Evolutionary conservation across 2,113 vertebrate genomes (phyloP).

Genomic region (Syrmaticus mikado): DNA sequence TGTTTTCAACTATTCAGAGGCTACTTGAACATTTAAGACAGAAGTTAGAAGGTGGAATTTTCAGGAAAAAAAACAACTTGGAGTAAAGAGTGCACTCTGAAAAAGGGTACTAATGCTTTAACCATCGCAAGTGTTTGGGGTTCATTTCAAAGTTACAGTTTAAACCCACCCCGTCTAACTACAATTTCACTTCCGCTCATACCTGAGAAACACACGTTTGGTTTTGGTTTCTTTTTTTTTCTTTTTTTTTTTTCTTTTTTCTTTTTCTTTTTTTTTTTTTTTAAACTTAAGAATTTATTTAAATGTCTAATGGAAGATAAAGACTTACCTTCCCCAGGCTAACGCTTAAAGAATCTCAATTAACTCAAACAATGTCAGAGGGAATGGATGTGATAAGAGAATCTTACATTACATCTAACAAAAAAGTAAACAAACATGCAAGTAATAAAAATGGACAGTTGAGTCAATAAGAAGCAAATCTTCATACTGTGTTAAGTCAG

Average conservation of each 20-base stretch:
- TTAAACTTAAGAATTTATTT: conserved; percentile 76
- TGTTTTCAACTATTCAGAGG: too few species aligned
- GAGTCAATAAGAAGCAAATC: conserved; percentile 90
- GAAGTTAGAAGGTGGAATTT: background rate
- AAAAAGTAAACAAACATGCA: conserved; percentile 93
- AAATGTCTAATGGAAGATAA: conserved; percentile 92
- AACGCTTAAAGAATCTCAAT: conserved; percentile 93
- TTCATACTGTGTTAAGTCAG: conserved; percentile 97
- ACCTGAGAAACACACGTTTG: conserved; percentile 93
- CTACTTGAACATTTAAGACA: background rate
- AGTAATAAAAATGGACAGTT: conserved; percentile 91
- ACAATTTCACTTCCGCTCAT: conserved; percentile 73
- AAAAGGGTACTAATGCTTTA: conserved; percentile 76
- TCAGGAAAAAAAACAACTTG: background rate
- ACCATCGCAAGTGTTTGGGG: conserved; percentile 41
- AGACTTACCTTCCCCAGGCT: conserved; percentile 99
- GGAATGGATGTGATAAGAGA: conserved; percentile 91
- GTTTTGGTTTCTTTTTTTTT: background rate
- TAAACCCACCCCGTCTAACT: conserved; percentile 55
- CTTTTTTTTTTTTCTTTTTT: background rate
- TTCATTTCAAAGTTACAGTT: conserved; percentile 49
- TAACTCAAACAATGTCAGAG: conserved; percentile 91
- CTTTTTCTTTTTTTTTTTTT: too few species aligned
- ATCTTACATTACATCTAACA: conserved; percentile 91
- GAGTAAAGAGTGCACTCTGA: conserved; percentile 52